phyloP scores from a whole-genome alignment of 64 coral and sea anemone genomes.

The Porites lutea region DNA sequence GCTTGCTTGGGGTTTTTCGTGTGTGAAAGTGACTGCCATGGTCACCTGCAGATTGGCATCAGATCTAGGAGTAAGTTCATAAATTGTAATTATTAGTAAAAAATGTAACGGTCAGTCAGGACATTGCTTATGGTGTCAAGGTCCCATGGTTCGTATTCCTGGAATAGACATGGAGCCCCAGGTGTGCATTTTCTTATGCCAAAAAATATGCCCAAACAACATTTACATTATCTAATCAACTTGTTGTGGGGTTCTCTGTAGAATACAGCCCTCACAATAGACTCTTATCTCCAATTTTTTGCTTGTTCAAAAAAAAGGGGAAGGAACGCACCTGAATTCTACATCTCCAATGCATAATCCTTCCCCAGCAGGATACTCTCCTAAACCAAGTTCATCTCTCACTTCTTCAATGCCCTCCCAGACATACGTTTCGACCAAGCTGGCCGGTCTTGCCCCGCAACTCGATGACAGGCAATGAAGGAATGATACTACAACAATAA shows the following conservation, averaged over 20 bases:
- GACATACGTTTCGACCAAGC: not conserved
- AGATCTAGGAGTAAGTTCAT: too few species aligned
- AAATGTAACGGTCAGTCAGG: not conserved
- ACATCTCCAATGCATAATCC: not conserved
- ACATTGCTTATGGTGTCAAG: too few species aligned
- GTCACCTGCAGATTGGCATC: not conserved
- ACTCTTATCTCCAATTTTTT: not conserved
- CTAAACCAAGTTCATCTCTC: not conserved
- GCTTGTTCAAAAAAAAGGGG: not conserved
- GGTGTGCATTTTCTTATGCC: too few species aligned
- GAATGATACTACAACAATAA: not conserved
- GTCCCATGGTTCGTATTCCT: too few species aligned
- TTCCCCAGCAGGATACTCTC: not conserved
- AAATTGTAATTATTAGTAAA: not conserved
- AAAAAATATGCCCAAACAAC: too few species aligned
- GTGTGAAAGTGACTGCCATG: not conserved
- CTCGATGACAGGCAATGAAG: not conserved
- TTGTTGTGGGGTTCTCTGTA: not conserved
- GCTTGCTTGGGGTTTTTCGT: not conserved
- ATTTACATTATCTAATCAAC: too few species aligned
- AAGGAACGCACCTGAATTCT: not conserved
- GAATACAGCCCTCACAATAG: not conserved
- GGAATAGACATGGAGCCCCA: too few species aligned
- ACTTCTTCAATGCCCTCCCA: not conserved
- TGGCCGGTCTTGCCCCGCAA: not conserved